Conservation (phyloP, 2,888 invertebrate species). For the Drosophila quasianomalipes region DNA sequence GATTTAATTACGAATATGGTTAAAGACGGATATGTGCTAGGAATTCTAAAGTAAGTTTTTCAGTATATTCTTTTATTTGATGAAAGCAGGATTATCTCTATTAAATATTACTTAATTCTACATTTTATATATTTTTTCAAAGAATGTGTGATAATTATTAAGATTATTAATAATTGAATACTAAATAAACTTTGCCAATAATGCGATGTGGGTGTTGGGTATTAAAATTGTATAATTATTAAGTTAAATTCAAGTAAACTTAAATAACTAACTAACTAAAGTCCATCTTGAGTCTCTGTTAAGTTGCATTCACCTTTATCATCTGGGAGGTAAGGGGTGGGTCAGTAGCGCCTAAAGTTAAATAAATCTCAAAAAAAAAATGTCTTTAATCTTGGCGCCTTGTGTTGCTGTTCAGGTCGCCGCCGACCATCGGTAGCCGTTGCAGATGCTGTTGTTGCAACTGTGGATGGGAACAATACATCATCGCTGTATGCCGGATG, state of each 20-base stretch:
- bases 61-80: not conserved
- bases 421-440: conserved; percentile 34
- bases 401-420: conserved; percentile 38
- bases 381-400: conserved; percentile 79
- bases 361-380: conserved; percentile 75
- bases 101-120: not conserved
- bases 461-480: conserved; percentile 54
- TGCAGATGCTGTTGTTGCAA: conserved; percentile 25
- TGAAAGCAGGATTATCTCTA: fast-evolving
- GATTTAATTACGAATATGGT: not conserved
- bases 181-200: too few relatives aligned
- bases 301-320: conserved; percentile 15
- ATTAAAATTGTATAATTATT: not conserved
- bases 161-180: not conserved
- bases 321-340: not conserved
- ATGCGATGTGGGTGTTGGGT: too few relatives aligned
- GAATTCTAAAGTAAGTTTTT: not conserved
- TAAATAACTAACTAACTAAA: not conserved
- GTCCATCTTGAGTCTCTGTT: conserved; percentile 1
- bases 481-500: conserved; percentile 64
- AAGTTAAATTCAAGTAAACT: not conserved
- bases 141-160: not conserved
- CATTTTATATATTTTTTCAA: not conserved
- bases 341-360: conserved; percentile 72
- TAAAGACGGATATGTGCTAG: not conserved